A percentile compares a stretch with the other conserved stretches of the same genome.
Conservation (phyloP, 2,888 invertebrate species). For the Drosophila vallismaia region DNA sequence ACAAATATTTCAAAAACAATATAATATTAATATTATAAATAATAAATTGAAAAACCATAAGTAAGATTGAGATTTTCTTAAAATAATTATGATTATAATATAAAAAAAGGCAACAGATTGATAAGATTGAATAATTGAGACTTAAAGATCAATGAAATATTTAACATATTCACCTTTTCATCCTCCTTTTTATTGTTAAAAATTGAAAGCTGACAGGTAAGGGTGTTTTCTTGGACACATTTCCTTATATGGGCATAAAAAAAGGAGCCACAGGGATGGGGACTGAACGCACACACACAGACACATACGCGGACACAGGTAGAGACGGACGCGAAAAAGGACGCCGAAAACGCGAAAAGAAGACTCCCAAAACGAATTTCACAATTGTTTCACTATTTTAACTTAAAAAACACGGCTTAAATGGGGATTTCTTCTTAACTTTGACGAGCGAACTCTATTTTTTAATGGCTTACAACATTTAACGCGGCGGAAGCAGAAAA, state of each 20-base stretch:
- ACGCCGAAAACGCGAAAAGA: background rate
- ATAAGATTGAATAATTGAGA: too few relatives aligned
- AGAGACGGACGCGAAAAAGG: background rate
- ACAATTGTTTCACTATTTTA: background rate
- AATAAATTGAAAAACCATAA: too few relatives aligned
- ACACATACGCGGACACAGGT: background rate
- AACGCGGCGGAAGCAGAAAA: background rate
- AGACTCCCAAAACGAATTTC: background rate
- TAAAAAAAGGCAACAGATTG: too few relatives aligned
- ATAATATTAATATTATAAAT: too few relatives aligned
- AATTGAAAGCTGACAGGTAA: background rate
- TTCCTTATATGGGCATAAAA: background rate
- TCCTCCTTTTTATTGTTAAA: background rate
- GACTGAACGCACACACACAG: background rate
- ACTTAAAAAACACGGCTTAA: background rate
- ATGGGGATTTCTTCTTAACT: background rate
- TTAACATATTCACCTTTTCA: too few relatives aligned
- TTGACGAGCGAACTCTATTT: background rate
- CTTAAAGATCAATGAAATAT: too few relatives aligned
- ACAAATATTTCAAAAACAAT: too few relatives aligned
- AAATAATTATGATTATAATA: too few relatives aligned
- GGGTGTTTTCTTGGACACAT: background rate
- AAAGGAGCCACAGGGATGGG: background rate
- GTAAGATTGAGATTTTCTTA: too few relatives aligned
- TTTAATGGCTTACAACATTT: background rate